A percentile compares a stretch with the other conserved stretches of the same genome.
Conservation (phyloP, 2,113 vertebrate genomes). For the Amblyornis subalaris region DNA sequence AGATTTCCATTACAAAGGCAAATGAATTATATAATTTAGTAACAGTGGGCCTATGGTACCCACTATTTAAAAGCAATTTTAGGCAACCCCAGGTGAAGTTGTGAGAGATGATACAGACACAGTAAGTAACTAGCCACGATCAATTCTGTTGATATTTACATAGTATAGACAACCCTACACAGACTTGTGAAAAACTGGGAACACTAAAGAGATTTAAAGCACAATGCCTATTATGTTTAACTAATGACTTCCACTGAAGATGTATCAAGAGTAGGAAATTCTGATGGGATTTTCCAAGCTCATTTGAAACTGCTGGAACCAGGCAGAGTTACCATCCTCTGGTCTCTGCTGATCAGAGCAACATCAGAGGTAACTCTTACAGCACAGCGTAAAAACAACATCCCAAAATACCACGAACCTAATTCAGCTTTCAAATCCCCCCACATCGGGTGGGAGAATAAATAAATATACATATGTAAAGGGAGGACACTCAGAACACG, state of each 20-base stretch:
- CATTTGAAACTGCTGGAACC: background rate
- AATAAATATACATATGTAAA: background rate
- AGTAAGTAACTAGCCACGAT: background rate
- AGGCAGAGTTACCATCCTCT: background rate
- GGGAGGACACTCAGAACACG: background rate
- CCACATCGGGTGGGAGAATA: rapidly evolving
- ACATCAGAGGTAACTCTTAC: background rate
- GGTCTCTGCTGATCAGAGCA: background rate
- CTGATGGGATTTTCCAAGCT: background rate
- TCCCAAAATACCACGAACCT: background rate
- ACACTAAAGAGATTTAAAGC: background rate
- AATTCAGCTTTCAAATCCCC: background rate
- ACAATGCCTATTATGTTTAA: background rate
- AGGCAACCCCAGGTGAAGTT: background rate
- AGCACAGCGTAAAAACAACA: rapidly evolving
- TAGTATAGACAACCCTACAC: background rate
- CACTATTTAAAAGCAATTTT: background rate
- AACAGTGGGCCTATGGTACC: background rate
- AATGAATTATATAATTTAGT: background rate
- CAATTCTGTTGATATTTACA: background rate
- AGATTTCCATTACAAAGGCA: background rate
- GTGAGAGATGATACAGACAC: background rate
- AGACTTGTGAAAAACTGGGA: background rate
- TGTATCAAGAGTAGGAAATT: background rate
- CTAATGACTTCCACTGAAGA: background rate